phyloP scores from a whole-genome alignment of 2,888 invertebrate genomes.

The Spilarctia lutea region DNA sequence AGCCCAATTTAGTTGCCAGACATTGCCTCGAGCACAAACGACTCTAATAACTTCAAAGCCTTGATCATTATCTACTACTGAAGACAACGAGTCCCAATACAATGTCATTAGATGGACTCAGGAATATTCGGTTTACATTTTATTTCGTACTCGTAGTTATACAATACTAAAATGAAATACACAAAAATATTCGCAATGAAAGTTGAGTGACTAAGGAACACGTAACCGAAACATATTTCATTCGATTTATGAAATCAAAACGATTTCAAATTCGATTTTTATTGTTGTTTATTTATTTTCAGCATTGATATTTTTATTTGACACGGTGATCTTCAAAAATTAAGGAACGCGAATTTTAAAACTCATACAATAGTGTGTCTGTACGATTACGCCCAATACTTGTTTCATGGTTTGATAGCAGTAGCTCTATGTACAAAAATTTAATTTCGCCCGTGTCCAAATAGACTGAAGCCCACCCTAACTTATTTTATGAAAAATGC shows the following conservation, averaged over 20 bases:
- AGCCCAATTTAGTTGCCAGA: not conserved
- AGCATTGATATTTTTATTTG: not conserved
- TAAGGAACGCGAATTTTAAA: too few species aligned
- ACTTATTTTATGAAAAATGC: too few species aligned
- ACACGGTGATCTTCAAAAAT: too few species aligned
- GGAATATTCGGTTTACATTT: not conserved
- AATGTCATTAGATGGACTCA: not conserved
- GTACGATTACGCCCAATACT: too few species aligned
- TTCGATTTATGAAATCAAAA: not conserved
- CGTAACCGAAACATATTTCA: not conserved
- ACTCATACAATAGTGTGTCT: too few species aligned
- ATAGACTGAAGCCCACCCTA: too few species aligned
- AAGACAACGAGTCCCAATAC: not conserved
- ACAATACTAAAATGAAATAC: not conserved
- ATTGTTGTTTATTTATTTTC: not conserved
- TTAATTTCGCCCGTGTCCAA: too few species aligned
- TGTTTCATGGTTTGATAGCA: too few species aligned
- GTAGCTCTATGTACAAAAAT: too few species aligned
- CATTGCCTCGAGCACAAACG: slow-evolving; percentile 6
- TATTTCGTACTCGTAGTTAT: not conserved
- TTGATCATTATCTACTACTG: not conserved
- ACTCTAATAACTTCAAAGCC: slow-evolving; percentile 2
- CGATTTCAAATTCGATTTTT: not conserved
- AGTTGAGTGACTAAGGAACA: not conserved
- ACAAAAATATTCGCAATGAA: not conserved